Evolutionary conservation across 1,140 invertebrate species (phyloP), one percentile per base, ranked within the genome.

Genomic region (Colletes latitarsis): DNA sequence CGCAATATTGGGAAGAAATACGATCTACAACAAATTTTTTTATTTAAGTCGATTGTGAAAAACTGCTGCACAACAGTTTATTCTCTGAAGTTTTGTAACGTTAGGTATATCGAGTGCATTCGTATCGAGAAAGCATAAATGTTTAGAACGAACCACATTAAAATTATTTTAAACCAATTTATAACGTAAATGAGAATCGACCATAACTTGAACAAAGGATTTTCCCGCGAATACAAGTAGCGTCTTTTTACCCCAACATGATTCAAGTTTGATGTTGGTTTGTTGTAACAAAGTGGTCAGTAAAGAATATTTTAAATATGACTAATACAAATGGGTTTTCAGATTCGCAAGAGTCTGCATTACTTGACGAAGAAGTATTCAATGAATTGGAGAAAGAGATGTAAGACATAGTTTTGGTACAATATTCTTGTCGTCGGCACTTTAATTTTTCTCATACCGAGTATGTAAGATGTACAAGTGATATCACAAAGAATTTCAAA

Each of bases 281-380:
- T 64, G 4, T 78, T 78, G 46, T n/a, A 3, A 46, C n/a, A 41
- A n/a, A 60, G 8, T 58, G 41, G 0, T 0, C 3, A 30, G 5
- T 12, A 67, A 66, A 62, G n/a, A 57, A 43, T 46, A 43, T 19
- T 19, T 68, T 39, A 5, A 53, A 69, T 30, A 85, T 88, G 87
- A 69, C 83, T 2, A 70, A 57, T 9, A 41, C 21, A 6, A 82
- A 84, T 64, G 66, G 57, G 5, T 78, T 81, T 41, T 83, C 83
- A 21, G 83, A 83, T 8, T 90, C 87, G 0, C 88, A 89, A 64
- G 89, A 88, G 6, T 89, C 88, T 9, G 78, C 69, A 4, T 17
- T 90, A 4, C 69, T 89, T 0, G 81, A 76, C 3, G 82, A 85
- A 0, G 82, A 79, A 17, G 68, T 77, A 0, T 84, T 71, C 8